A percentile compares a stretch with the other conserved stretches of the same genome.
Evolutionary conservation across 30 jellyfish, hydroid and myxozoan genomes (phyloP).

Genomic region (Chrysaora quinquecirrha): DNA sequence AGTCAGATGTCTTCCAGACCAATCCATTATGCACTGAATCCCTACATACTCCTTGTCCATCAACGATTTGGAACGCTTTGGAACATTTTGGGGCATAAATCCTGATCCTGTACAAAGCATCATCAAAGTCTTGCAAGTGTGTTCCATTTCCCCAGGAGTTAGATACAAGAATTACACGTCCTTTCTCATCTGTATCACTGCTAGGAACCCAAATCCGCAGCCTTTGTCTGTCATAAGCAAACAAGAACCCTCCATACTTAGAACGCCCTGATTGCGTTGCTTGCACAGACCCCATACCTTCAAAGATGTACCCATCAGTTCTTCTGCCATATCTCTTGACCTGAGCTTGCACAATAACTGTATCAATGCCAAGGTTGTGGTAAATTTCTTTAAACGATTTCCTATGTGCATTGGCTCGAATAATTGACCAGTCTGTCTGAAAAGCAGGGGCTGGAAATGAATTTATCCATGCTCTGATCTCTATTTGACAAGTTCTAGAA

Average conservation of each 20-base stretch:
- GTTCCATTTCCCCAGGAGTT: slow-evolving; percentile 92
- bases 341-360: slow-evolving; percentile 81
- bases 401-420: slow-evolving; percentile 69
- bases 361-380: slow-evolving; percentile 60
- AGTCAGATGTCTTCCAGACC: slow-evolving; percentile 62
- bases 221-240: slow-evolving; percentile 79
- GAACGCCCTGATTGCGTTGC: slow-evolving; percentile 61
- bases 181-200: slow-evolving; percentile 63
- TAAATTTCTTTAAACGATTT: slow-evolving; percentile 72
- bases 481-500: slow-evolving; percentile 77
- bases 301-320: slow-evolving; percentile 64
- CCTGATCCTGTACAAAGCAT: slow-evolving; percentile 69
- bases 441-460: slow-evolving; percentile 87
- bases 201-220: slow-evolving; percentile 95
- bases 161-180: slow-evolving; percentile 71
- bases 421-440: slow-evolving; percentile 82
- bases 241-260: slow-evolving; percentile 85
- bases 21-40: slow-evolving; percentile 67
- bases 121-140: slow-evolving; percentile 41
- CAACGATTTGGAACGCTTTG: slow-evolving; percentile 49
- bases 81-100: slow-evolving; percentile 79
- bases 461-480: slow-evolving; percentile 89
- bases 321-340: slow-evolving; percentile 21
- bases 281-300: slow-evolving; percentile 91
- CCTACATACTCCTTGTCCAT: slow-evolving; percentile 89